These are phyloP conservation scores for Thalassoma bifasciatum DNA, from an alignment of 2,113 vertebrate genomes.

Conservation along the genomic window DNA sequence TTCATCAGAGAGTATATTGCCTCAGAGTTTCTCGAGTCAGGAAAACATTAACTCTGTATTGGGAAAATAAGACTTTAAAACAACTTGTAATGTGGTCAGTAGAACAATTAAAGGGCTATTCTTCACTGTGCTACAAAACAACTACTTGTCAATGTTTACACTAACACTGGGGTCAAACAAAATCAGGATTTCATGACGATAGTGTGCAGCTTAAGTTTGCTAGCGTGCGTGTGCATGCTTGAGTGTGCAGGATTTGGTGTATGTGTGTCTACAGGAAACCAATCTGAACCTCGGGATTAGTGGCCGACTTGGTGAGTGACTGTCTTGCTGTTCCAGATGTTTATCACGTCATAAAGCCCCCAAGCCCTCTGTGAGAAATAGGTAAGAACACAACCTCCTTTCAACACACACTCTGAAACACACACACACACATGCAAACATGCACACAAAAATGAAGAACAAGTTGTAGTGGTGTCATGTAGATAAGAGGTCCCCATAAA, in stretches of 20 bases:
- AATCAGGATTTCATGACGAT: slow-evolving; percentile 6
- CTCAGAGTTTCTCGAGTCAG: not conserved
- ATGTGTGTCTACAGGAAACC: slow-evolving; percentile 59
- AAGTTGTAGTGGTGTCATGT: not conserved
- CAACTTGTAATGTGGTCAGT: not conserved
- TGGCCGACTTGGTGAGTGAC: slow-evolving; percentile 64
- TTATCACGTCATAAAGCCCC: slow-evolving; percentile 72
- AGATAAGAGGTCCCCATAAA: slow-evolving; percentile 34
- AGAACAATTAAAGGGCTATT: not conserved
- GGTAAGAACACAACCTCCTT: slow-evolving; percentile 62
- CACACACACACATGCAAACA: slow-evolving; percentile 11
- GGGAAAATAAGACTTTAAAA: not conserved
- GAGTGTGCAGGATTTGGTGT: slow-evolving; percentile 7
- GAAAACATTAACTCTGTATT: not conserved
- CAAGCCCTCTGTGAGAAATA: slow-evolving; percentile 43
- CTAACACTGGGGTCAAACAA: not conserved
- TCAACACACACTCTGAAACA: slow-evolving; percentile 40
- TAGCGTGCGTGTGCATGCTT: slow-evolving; percentile 3
- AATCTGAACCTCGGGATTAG: slow-evolving; percentile 72
- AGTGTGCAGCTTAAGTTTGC: not conserved
- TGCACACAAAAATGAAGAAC: not conserved
- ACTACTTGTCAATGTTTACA: not conserved
- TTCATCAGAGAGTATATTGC: not conserved
- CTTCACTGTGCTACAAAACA: not conserved
- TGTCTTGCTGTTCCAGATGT: slow-evolving; percentile 76